Conservation (phyloP, 2,113 vertebrate species). For the Mystacornis crossleyi region DNA sequence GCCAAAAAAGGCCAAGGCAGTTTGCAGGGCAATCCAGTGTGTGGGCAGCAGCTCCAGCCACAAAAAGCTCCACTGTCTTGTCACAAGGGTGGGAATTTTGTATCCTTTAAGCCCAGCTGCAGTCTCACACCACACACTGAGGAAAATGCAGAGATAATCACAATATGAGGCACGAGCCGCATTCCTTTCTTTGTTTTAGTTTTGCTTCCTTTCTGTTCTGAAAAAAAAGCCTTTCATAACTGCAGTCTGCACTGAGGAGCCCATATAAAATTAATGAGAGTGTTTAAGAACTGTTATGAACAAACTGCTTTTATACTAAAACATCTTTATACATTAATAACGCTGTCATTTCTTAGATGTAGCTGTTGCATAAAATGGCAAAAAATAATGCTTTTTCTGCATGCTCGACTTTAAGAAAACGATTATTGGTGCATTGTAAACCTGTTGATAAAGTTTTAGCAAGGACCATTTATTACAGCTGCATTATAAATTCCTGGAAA, state of each 20-base stretch:
- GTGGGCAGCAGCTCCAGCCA: not conserved
- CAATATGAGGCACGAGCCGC: not conserved
- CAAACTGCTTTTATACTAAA: not conserved
- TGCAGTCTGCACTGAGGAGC: not conserved
- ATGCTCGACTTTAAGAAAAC: not conserved
- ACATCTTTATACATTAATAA: not conserved
- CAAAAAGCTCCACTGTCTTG: not conserved
- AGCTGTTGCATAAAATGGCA: not conserved
- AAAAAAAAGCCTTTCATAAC: not conserved
- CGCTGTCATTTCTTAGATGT: not conserved
- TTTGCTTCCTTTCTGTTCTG: not conserved
- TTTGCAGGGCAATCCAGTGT: not conserved
- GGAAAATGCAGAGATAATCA: conserved; percentile 24
- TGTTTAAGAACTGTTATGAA: not conserved
- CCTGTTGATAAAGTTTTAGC: not conserved
- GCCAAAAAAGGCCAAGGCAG: not conserved
- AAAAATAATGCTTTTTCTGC: not conserved
- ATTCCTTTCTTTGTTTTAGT: conserved; percentile 13
- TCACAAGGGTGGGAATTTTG: not conserved
- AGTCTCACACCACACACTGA: not conserved
- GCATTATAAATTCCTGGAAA: conserved; percentile 21
- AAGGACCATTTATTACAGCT: not conserved
- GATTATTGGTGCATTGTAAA: not conserved
- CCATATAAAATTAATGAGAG: not conserved
- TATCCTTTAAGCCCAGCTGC: not conserved